Percentiles rank a stretch among this genome's conserved stretches.
Evolutionary conservation across 2,888 invertebrate genomes (phyloP).

Genomic region (Drosophila eohydei): DNA sequence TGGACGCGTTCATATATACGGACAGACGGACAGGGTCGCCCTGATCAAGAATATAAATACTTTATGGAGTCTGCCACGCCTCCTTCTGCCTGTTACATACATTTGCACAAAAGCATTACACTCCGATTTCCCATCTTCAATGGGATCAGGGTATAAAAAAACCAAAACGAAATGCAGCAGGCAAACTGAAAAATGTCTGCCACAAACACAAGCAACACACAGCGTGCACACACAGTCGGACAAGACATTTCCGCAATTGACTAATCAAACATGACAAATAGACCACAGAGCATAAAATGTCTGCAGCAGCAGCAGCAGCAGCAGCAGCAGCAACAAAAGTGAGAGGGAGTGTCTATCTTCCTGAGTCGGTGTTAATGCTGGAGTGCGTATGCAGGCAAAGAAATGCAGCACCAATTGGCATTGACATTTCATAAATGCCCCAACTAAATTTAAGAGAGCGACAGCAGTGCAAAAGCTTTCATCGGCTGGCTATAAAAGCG

Average conservation of each 20-base stretch:
- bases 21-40: no score
- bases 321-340: no score
- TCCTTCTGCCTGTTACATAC: no score
- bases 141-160: no score
- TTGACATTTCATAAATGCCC: slow-evolving; percentile 28
- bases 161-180: background rate
- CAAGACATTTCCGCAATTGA: background rate
- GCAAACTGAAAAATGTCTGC: background rate
- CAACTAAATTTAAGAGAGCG: background rate
- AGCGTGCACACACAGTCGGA: background rate
- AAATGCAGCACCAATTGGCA: slow-evolving; percentile 28
- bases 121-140: no score
- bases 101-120: no score
- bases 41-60: no score
- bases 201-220: background rate
- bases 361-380: no score
- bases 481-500: slow-evolving; percentile 32
- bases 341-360: no score
- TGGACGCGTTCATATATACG: no score
- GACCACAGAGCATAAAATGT: background rate
- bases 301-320: no score
- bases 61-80: no score
- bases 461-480: slow-evolving; percentile 12
- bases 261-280: slow-evolving; percentile 2
- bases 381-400: background rate